Conservation (phyloP, 2,888 invertebrate genomes). For the Patella depressa region DNA sequence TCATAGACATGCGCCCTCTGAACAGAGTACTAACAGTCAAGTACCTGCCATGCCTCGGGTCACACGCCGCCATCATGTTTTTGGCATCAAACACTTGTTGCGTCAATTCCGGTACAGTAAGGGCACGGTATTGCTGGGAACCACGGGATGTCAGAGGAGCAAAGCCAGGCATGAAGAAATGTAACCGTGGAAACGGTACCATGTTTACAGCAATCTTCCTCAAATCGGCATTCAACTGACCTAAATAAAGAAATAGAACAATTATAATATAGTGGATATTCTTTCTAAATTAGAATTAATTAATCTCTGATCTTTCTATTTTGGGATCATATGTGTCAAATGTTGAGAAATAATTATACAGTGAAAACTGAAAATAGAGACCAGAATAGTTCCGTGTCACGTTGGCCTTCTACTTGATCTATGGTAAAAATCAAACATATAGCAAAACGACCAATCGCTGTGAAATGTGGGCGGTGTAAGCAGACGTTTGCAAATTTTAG, state of each 20-base stretch:
- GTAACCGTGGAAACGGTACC: not conserved
- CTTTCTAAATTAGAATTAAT: no score
- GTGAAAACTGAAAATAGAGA: no score
- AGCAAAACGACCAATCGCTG: no score
- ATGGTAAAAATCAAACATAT: no score
- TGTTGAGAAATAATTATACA: no score
- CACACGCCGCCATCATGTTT: constrained; percentile 6
- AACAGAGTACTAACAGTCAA: not conserved
- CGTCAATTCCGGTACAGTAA: constrained; percentile 7
- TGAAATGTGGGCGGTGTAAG: no score
- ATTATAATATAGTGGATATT: no score
- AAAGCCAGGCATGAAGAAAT: constrained; percentile 4
- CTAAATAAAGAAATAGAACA: not conserved
- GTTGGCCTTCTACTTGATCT: no score
- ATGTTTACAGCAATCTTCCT: not conserved
- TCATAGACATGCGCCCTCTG: not conserved
- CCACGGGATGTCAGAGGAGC: not conserved
- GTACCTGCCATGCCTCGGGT: not conserved
- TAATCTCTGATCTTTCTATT: no score
- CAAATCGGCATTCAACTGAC: not conserved
- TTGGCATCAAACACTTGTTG: constrained; percentile 3
- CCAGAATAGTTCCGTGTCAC: no score
- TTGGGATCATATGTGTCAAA: no score
- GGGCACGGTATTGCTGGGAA: not conserved
- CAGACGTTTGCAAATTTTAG: no score